Evolutionary conservation across 2,113 vertebrate species (phyloP), one percentile per base, ranked within the genome.

Genomic region (Fregetta grallaria): DNA sequence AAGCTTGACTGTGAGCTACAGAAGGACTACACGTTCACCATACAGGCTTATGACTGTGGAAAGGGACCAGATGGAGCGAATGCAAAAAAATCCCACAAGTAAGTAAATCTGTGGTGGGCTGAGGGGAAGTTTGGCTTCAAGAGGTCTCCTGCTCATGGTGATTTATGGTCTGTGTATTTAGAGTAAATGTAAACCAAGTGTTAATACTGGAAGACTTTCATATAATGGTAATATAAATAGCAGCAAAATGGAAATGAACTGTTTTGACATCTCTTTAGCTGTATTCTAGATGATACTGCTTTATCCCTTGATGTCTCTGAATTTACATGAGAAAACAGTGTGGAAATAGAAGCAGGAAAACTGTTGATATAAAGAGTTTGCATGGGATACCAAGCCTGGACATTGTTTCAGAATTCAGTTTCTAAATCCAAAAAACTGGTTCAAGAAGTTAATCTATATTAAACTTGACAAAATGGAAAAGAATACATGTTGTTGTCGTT

Each of bases 71-170:
- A 99, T 18, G 99, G 99, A 42, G 95, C 98, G 12, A 99, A 98
- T 71, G 98, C 98, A 80, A 99, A 99, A 86, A 99, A 99, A 96
- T 99, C 99, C 50, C 99, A 99, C 98, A 99, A 99, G 99, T 99
- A 95, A 99, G 99, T 98, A 6, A 38, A 44, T 4, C 53, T 71
- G 78, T 15, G 92, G 66, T 72, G 15, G 74, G 82, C 59, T 40
- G 42, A 36, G 90, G 22, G 85, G 16, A 62, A 5, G 49, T 56
- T 44, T 17, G 62, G 36, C 75, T 92, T 71, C 6, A 0, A 23
- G 34, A 4, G 3, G 3, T 73, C 36, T 75, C 68, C 56, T 45
- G 44, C 62, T 20, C 9, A 0, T 7, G 45, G 30, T 49, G 89
- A 30, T 66, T 47, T 49, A 7, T 63, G 38, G 9, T 27, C 67